Conservation (phyloP, 2,797 vertebrate species). For the Oryzias sinensis region DNA sequence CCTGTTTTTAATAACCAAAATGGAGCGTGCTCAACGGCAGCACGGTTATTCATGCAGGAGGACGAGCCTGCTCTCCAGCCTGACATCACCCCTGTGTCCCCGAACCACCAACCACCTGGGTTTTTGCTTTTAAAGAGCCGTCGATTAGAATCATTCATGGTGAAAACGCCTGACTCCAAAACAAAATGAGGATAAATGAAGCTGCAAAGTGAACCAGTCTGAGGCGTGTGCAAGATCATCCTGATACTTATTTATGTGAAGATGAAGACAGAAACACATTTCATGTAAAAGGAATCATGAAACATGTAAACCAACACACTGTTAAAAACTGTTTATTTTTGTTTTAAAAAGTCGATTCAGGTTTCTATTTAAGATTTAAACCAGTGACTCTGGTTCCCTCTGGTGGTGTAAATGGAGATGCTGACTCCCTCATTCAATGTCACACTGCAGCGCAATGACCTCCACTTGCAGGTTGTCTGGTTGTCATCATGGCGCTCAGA, state of each 20-base stretch:
- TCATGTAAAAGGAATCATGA: no score
- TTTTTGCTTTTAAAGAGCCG: conserved; percentile 33
- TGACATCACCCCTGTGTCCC: conserved; percentile 45
- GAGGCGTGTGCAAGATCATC: no score
- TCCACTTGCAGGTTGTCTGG: no score
- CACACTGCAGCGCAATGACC: no score
- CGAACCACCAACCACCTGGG: conserved; percentile 35
- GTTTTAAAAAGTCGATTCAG: not conserved
- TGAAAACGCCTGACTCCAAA: no score
- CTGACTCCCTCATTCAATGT: no score
- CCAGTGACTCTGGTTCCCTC: conserved; percentile 7
- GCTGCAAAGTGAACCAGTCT: no score
- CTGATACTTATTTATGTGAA: no score
- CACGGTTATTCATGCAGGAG: conserved; percentile 53
- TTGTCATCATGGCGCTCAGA: no score
- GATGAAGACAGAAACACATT: no score
- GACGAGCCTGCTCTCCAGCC: conserved; percentile 50
- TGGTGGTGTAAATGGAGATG: conserved; percentile 6
- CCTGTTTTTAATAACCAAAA: conserved; percentile 68
- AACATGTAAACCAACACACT: no score
- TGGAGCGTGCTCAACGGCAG: conserved; percentile 42
- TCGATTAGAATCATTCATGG: not conserved
- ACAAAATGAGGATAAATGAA: no score
- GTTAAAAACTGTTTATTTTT: not conserved
- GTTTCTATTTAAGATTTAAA: not conserved